Conservation (phyloP, 2,888 invertebrate genomes). For the Protodeltote pygarga region DNA sequence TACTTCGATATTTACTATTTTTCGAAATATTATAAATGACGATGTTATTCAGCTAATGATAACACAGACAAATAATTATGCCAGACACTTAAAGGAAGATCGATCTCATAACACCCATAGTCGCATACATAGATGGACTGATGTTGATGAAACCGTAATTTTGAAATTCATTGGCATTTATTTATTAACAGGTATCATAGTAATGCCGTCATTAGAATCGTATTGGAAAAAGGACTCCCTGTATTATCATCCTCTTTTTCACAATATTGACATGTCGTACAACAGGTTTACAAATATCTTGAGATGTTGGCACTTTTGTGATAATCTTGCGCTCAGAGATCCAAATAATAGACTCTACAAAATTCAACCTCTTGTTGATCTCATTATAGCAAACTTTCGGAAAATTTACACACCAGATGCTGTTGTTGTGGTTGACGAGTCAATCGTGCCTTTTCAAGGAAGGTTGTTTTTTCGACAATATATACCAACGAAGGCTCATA, state of each 20-base stretch:
- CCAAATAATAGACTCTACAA: conserved; percentile 22
- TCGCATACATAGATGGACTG: no score
- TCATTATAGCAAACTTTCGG: conserved; percentile 22
- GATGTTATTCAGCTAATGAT: no score
- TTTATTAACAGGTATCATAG: conserved; percentile 16
- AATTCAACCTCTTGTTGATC: conserved; percentile 22
- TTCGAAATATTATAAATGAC: no score
- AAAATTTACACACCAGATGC: conserved; percentile 22
- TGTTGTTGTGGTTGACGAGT: conserved; percentile 28
- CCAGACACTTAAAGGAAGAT: no score
- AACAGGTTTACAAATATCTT: conserved; percentile 27
- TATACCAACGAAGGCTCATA: conserved; percentile 33
- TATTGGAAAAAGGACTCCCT: conserved; percentile 30
- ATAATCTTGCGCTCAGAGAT: conserved; percentile 16
- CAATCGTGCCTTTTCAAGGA: conserved; percentile 32
- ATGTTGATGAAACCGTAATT: no score
- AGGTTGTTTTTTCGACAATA: conserved; percentile 25
- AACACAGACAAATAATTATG: no score
- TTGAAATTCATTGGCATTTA: no score
- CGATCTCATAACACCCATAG: no score
- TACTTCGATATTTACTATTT: no score
- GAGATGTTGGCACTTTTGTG: conserved; percentile 31
- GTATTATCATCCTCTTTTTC: conserved; percentile 32
- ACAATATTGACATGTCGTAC: conserved; percentile 25
- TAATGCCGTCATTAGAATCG: conserved; percentile 28